These are phyloP conservation scores for Miopithecus talapoin DNA, from an alignment of 2,797 vertebrate genomes.

Conservation along the genomic window DNA sequence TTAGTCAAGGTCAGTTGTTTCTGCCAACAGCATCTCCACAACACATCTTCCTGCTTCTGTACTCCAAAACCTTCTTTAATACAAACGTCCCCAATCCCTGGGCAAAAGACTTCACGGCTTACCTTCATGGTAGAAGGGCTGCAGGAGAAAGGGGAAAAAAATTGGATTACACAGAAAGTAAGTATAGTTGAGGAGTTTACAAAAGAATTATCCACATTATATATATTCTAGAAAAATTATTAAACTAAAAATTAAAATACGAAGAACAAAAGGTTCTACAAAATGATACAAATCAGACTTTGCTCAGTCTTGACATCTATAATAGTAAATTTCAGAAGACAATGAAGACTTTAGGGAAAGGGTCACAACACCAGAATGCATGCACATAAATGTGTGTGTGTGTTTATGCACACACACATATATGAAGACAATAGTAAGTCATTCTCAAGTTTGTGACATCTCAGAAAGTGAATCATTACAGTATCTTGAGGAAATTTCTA, in stretches of 20 bases:
- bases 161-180: not conserved
- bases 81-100: too few species aligned
- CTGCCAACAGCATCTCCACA: not conserved
- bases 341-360: not conserved
- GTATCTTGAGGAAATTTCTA: not conserved
- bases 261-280: not conserved
- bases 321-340: constrained; percentile 8
- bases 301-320: not conserved
- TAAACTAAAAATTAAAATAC: not conserved
- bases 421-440: not conserved
- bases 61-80: not conserved
- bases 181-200: not conserved
- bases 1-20: not conserved
- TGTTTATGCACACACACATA: not conserved
- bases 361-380: not conserved
- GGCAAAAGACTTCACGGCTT: not conserved
- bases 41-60: not conserved
- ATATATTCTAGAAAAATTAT: not conserved
- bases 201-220: not conserved
- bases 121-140: not conserved
- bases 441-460: not conserved
- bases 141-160: not conserved
- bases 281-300: not conserved
- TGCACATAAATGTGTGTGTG: not conserved
- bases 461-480: not conserved